phyloP scores from a whole-genome alignment of 1,140 invertebrate species.

The Reticulitermes speratus region DNA sequence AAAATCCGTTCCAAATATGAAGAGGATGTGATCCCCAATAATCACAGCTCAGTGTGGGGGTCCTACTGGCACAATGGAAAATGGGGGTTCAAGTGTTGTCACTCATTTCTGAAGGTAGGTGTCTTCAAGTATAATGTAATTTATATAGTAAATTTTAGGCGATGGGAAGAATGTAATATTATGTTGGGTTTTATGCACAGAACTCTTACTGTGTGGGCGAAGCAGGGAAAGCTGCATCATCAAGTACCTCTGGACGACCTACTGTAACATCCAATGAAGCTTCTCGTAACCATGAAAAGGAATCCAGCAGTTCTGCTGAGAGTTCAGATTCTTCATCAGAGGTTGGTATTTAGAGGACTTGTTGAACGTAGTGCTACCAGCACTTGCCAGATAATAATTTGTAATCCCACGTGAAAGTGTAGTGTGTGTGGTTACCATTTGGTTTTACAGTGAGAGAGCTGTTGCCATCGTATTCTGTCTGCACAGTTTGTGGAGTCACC shows the following conservation, averaged over 20 bases:
- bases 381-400: no score
- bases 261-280: not conserved
- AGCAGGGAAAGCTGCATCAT: conserved; percentile 58
- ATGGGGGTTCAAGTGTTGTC: conserved; percentile 97
- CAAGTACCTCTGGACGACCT: conserved; percentile 9
- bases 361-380: no score
- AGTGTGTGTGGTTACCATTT: no score
- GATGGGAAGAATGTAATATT: not conserved
- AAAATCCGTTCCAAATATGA: conserved; percentile 88
- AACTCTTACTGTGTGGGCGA: conserved; percentile 87
- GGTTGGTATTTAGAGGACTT: no score
- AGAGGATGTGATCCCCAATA: conserved; percentile 90
- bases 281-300: not conserved
- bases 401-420: no score
- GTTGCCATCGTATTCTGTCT: no score
- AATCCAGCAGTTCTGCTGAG: conserved; percentile 28
- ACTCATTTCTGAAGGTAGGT: conserved; percentile 83
- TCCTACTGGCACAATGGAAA: conserved; percentile 89
- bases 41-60: conserved; percentile 94
- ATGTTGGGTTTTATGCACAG: conserved; percentile 45
- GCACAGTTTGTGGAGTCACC: no score
- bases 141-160: not conserved
- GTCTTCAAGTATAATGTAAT: conserved; percentile 41
- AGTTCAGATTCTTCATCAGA: conserved; percentile 36
- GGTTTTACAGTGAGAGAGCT: no score